Base-by-base conservation (phyloP, 2,888 invertebrate genomes). In the Acleris literana region DNA sequence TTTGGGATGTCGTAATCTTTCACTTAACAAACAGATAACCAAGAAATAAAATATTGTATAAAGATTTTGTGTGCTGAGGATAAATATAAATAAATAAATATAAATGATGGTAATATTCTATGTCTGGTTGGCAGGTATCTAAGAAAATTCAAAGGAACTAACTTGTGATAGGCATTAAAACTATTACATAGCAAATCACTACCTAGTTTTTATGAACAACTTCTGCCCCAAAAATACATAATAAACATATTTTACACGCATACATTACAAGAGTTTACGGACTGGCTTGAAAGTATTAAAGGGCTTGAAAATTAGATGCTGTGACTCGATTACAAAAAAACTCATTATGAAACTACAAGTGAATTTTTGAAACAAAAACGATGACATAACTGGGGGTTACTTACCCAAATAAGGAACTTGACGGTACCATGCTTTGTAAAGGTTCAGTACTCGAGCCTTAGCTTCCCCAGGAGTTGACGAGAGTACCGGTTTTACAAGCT, bases 391-490 rank as follows among this genome's bases (percentile, higher is more conserved):
- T 87, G 75, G 39, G 39, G 39, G 74, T 65, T 76, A 93, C 95
- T 93, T 93, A 98, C 98, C 95, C 79, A 98, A 94, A 84, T 95
- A 96, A 7, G 98, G 98, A 69, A 98, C 93, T 88, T 98, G 97
- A 72, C 98, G 95, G 88, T 96, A 97, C 98, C 99, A 99, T 64
- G 98, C 96, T 92, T 96, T 97, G 87, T 99, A 99, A 64, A 99
- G 93, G 85, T 95, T 97, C 9, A 98, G 82, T 1, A 97, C 98
- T 84, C 98, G 94, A 80, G 94, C 94, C 76, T 94, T 95, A 1
- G 98, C 98, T 85, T 99, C 98, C 4, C 88, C 93, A 52, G 90
- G 92, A 83, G 95, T 95, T 61, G 95, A 77, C 1, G 99, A 99
- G 71, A 99, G 93, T 77, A 99, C 94, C 39, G 99, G 98, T 83